These are phyloP conservation scores for Uloborus plumipes DNA, from an alignment of 2,888 invertebrate species.

Conservation along the genomic window DNA sequence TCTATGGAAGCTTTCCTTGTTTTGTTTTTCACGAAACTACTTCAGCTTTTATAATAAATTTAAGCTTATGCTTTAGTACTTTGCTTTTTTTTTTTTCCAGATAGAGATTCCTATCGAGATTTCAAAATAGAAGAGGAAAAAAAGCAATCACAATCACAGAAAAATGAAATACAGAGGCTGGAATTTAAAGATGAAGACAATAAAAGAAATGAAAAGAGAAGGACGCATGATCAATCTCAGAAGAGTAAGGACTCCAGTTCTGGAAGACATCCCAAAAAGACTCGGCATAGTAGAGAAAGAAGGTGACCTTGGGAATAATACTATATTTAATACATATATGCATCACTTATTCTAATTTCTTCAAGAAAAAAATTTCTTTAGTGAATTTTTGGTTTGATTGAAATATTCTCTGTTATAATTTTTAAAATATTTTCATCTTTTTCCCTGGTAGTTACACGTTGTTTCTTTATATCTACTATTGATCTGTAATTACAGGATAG, in stretches of 20 bases:
- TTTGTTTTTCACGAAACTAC: no score
- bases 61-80: no score
- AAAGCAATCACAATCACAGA: conserved; percentile 5
- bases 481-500: no score
- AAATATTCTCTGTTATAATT: no score
- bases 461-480: no score
- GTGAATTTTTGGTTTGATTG: no score
- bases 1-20: no score
- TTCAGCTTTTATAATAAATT: no score
- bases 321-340: background rate
- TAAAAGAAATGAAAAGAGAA: conserved; percentile 2
- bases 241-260: background rate
- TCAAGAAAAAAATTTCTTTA: no score
- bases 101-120: conserved; percentile 65
- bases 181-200: background rate
- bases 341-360: background rate
- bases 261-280: conserved; percentile 19
- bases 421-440: no score
- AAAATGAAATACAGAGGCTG: conserved; percentile 11
- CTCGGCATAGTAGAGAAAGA: conserved; percentile 34
- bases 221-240: background rate
- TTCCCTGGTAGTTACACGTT: no score
- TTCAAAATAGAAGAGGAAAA: conserved; percentile 57
- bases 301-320: conserved; percentile 22
- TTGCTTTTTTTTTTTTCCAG: no score